Percentiles rank a stretch among this genome's conserved stretches.
phyloP scores from a whole-genome alignment of 2,888 invertebrate species.

The Stegana nigrithorax region DNA sequence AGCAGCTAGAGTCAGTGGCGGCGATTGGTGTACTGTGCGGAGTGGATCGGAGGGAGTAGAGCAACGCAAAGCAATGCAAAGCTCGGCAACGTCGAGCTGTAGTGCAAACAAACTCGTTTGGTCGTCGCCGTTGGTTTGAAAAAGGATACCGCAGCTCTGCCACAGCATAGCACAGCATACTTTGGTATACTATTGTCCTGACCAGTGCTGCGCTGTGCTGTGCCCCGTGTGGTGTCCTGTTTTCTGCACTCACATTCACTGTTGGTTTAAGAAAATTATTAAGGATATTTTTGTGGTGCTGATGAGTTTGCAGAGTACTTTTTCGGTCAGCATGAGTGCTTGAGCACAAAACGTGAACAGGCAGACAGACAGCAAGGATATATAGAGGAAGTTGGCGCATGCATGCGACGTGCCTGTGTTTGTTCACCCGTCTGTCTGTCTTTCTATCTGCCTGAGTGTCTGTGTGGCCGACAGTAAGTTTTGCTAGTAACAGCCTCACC shows the following conservation, averaged over 20 bases:
- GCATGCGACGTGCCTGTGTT: conserved; percentile 32
- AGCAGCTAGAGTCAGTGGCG: conserved; percentile 7
- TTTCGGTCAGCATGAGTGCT: conserved; percentile 24
- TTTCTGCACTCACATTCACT: conserved; percentile 14
- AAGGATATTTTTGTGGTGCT: conserved; percentile 64
- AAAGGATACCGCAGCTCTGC: conserved; percentile 15
- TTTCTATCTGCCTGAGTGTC: conserved; percentile 22
- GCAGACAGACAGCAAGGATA: conserved; percentile 23
- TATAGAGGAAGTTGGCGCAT: conserved; percentile 15
- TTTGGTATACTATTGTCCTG: not conserved
- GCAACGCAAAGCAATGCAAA: too few relatives aligned
- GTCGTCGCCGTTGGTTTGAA: conserved; percentile 6
- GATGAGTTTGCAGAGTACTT: conserved; percentile 62
- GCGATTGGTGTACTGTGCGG: too few relatives aligned
- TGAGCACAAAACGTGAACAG: not conserved
- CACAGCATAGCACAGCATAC: not conserved
- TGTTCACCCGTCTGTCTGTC: conserved; percentile 24
- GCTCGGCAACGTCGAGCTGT: too few relatives aligned
- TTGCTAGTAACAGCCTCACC: too few relatives aligned
- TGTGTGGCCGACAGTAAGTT: too few relatives aligned
- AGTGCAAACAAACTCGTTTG: conserved; percentile 19
- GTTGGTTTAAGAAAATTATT: conserved; percentile 65
- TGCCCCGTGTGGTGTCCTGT: conserved; percentile 6
- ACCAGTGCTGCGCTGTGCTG: not conserved
- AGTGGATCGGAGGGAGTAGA: not conserved